Evolutionary conservation across 92 coral and sea anemone genomes (phyloP), one percentile per base, ranked within the genome.

Genomic region (Phenganax marumi): DNA sequence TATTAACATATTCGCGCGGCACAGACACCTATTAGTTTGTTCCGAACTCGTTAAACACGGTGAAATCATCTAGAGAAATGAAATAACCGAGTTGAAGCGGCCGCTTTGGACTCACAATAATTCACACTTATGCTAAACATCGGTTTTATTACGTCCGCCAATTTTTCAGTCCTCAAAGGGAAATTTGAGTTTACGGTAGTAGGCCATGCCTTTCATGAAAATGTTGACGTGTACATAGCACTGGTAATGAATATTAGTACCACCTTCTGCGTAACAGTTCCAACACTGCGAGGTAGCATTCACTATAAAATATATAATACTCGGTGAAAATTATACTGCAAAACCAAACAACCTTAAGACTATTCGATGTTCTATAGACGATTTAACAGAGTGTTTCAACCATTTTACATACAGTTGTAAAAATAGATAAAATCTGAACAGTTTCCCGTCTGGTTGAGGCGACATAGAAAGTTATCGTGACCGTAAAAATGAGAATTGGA

Each of bases 101-200:
- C 79, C 48, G 47, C 49, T 52, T 52, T 74, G 8, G 13, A 18
- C 13, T 17, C 10, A 0, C 17, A 9, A 26, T n/a, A 74, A 74
- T 74, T 74, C 64, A 74, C 79, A 74, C 65, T 33, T 33, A 22
- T 74, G 63, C 79, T 63, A 51, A 74, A 74, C 79, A 74, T 10
- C 46, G 53, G 53, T 74, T 58, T 53, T 58, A 52, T 74, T 53
- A 74, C 17, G 46, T 50, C 14, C 4, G 58, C 10, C 48, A 52
- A 74, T 52, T 51, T 22, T 58, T 51, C 26, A 33, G 43, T 33
- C 43, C 5, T 33, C 43, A 33, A 33, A 33, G 43, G 43, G 43
- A 33, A 33, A 33, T 1, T 33, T 33, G 43, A 33, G 43, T 33
- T 33, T 33, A 33, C 43, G 43, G 5, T 33, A 33, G 43, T 33